Evolutionary conservation across 2,113 vertebrate species (phyloP).

Genomic region (Carassius auratus): DNA sequence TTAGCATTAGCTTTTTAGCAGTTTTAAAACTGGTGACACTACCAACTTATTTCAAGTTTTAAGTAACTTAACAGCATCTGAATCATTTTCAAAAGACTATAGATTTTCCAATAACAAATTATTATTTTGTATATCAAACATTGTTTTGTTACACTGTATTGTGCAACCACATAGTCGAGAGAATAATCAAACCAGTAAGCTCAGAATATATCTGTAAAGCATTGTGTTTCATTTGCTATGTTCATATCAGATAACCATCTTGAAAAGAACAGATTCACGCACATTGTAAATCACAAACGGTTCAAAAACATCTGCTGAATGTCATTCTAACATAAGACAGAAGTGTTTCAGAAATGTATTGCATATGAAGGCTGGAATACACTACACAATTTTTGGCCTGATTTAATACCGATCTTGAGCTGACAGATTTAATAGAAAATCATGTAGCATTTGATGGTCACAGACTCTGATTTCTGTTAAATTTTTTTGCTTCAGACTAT

Average conservation of each 20-base stretch:
- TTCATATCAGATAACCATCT: neutral
- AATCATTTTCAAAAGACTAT: neutral
- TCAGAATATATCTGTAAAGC: neutral
- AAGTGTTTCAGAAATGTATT: neutral
- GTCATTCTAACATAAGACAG: neutral
- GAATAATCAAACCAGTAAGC: neutral
- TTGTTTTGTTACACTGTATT: neutral
- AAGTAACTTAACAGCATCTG: neutral
- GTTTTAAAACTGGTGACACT: neutral
- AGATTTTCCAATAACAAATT: neutral
- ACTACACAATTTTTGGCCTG: too few species aligned
- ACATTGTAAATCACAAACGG: neutral
- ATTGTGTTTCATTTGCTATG: neutral
- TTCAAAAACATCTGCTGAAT: neutral
- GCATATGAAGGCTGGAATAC: too few species aligned
- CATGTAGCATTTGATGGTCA: too few species aligned
- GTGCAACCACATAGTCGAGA: neutral
- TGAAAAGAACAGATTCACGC: neutral
- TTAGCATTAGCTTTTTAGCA: neutral
- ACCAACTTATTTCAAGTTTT: neutral
- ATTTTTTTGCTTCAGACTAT: too few species aligned
- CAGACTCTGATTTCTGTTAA: too few species aligned
- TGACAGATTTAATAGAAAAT: too few species aligned
- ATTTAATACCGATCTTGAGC: too few species aligned
- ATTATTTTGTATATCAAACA: neutral